Evolutionary conservation across 92 coral and sea anemone genomes (phyloP).

Genomic region (Meandrina meandrites): DNA sequence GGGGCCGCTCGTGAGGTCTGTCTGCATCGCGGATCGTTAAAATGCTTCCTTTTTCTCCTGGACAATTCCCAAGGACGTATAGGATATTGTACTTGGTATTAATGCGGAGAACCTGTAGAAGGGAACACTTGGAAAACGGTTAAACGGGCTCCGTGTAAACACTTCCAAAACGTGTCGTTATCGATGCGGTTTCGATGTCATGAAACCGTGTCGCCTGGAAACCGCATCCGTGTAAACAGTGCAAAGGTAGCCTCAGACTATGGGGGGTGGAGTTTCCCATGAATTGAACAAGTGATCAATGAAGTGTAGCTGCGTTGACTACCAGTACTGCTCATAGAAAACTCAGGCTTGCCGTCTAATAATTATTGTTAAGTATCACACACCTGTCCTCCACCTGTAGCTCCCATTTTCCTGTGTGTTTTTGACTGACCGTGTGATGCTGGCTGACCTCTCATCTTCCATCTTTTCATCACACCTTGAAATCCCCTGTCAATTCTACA

Average conservation of each 20-base stretch:
- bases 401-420: slow-evolving; percentile 99
- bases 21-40: slow-evolving; percentile 82
- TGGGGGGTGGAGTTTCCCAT: no score
- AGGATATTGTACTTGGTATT: slow-evolving; percentile 92
- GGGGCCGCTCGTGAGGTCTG: slow-evolving; percentile 75
- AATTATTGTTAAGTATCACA: background rate
- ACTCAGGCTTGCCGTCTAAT: no score
- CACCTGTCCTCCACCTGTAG: slow-evolving; percentile 99
- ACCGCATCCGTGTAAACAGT: no score
- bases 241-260: no score
- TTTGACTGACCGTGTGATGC: slow-evolving; percentile 94
- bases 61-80: slow-evolving; percentile 90
- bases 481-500: slow-evolving; percentile 91
- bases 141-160: no score
- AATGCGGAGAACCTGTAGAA: slow-evolving; percentile 81
- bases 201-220: no score
- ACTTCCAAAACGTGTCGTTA: no score
- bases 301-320: no score
- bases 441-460: slow-evolving; percentile 99
- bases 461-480: slow-evolving; percentile 99
- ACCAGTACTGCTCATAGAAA: no score
- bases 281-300: no score
- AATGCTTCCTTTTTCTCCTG: slow-evolving; percentile 88
- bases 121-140: no score
- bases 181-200: no score